phyloP scores from a whole-genome alignment of 1,140 invertebrate species.

The Cardiocondyla obscurior region DNA sequence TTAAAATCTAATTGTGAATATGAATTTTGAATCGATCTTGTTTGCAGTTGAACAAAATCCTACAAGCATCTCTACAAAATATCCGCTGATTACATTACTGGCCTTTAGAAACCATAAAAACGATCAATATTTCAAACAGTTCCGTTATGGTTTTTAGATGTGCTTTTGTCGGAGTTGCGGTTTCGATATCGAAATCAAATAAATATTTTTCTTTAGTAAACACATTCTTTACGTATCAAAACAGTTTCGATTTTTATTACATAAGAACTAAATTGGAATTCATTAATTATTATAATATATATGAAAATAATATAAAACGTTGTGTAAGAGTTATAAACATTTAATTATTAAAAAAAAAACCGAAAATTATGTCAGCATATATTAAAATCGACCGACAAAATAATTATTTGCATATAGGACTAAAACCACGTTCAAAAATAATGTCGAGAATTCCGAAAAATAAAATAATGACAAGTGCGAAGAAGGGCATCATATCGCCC shows the following conservation, averaged over 20 bases:
- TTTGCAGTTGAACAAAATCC: background rate
- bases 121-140: background rate
- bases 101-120: background rate
- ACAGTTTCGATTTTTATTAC: background rate
- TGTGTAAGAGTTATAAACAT: background rate
- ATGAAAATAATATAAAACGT: background rate
- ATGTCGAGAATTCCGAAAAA: background rate
- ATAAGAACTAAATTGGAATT: background rate
- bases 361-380: background rate
- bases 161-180: background rate
- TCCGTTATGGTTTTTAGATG: slow-evolving; percentile 17
- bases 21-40: background rate
- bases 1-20: slow-evolving; percentile 8
- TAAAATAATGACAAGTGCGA: slow-evolving; percentile 34
- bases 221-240: background rate
- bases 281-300: background rate
- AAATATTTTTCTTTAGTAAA: slow-evolving; percentile 9
- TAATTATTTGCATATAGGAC: background rate
- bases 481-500: slow-evolving; percentile 37
- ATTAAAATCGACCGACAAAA: background rate
- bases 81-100: background rate
- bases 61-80: slow-evolving; percentile 1
- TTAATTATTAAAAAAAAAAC: background rate
- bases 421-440: background rate
- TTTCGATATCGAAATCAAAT: slow-evolving; percentile 5